Conservation (phyloP, 2,888 invertebrate genomes). For the Caenorhabditis drosophilae region DNA sequence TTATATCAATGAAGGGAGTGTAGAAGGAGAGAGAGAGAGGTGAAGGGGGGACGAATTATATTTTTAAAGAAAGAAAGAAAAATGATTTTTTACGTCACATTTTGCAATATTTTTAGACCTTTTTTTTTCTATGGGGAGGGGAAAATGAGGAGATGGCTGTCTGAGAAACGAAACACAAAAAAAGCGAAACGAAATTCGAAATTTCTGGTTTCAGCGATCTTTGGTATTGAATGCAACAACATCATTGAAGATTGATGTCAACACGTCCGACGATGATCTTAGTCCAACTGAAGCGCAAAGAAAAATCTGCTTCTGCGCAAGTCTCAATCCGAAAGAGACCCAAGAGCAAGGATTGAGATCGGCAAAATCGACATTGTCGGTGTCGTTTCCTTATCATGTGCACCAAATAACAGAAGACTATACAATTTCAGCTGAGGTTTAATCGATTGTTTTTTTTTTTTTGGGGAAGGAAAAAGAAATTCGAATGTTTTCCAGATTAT, state of each 20-base stretch:
- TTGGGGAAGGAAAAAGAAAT: no score
- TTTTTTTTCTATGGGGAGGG: no score
- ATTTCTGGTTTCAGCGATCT: conserved; percentile 47
- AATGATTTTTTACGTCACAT: no score
- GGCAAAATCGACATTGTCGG: conserved; percentile 34
- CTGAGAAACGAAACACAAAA: background rate
- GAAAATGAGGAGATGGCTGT: no score
- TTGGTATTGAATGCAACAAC: conserved; percentile 59
- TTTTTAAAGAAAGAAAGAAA: no score
- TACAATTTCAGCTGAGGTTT: conserved; percentile 61
- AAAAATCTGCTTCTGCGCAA: conserved; percentile 61
- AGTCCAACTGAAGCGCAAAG: conserved; percentile 42
- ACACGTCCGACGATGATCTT: conserved; percentile 53
- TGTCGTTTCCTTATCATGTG: conserved; percentile 57
- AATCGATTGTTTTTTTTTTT: no score
- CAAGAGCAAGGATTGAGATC: conserved; percentile 52
- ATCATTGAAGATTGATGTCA: conserved; percentile 51
- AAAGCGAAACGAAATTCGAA: background rate
- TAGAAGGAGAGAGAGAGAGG: no score
- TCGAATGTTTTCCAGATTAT: conserved; percentile 76
- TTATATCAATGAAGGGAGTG: no score
- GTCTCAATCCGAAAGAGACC: conserved; percentile 48
- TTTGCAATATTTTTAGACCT: no score
- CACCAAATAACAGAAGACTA: conserved; percentile 67
- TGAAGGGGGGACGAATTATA: no score